These are phyloP conservation scores for Cancer borealis DNA, from an alignment of 2,888 invertebrate species.

Conservation along the genomic window DNA sequence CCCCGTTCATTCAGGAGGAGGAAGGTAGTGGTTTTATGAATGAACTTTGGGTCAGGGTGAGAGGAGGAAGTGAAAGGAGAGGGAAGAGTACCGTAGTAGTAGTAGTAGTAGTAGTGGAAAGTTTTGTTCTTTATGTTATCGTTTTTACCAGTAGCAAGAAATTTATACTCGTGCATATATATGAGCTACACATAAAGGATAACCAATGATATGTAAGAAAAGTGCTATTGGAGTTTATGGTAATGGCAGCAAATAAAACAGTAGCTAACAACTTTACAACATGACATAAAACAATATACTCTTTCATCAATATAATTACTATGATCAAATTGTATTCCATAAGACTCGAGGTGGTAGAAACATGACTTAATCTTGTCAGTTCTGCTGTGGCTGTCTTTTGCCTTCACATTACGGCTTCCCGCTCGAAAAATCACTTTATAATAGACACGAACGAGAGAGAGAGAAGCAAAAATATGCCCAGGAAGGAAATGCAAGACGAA, in stretches of 20 bases:
- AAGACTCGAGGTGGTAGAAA: constrained; percentile 3
- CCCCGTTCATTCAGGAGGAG: constrained; percentile 63
- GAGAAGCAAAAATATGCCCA: constrained; percentile 33
- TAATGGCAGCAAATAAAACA: no score
- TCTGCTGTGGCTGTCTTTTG: background rate
- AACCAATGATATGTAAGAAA: no score
- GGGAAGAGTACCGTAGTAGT: background rate
- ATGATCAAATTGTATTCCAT: background rate
- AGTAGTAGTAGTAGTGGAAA: background rate
- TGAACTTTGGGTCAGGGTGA: constrained; percentile 56
- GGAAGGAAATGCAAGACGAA: constrained; percentile 30
- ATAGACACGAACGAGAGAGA: constrained; percentile 33
- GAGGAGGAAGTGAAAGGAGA: constrained; percentile 28
- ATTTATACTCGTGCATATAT: no score
- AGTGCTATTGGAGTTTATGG: no score
- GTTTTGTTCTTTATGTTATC: background rate
- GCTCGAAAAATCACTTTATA: constrained; percentile 17
- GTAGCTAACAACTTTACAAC: no score
- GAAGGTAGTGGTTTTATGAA: constrained; percentile 64
- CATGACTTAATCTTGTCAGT: background rate
- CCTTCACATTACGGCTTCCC: background rate
- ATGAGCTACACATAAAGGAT: no score
- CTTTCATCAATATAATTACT: background rate
- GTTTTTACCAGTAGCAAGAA: background rate
- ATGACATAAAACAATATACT: background rate